These are phyloP conservation scores for Mayetiola destructor DNA, from an alignment of 2,888 invertebrate species.

Conservation along the genomic window DNA sequence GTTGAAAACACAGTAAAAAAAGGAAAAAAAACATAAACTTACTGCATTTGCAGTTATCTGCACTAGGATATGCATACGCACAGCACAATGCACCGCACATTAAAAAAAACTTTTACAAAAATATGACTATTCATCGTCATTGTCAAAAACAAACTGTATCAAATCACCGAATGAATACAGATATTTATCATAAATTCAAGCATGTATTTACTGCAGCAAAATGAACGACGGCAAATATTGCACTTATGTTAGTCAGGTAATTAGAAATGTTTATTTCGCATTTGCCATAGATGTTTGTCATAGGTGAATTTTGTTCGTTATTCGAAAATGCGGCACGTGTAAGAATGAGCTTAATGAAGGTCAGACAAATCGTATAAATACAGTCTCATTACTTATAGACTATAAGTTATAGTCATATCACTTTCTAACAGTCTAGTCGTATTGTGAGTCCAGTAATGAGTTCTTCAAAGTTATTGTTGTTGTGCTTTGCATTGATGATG, in stretches of 20 bases:
- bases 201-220: too few species aligned
- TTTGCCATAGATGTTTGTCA: slow-evolving; percentile 2
- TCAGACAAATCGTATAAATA: slow-evolving; percentile 1
- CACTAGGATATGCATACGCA: slow-evolving; percentile 11
- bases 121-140: slow-evolving; percentile 11
- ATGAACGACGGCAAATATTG: slow-evolving; percentile 8
- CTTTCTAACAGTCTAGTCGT: slow-evolving; percentile 6
- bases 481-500: background rate
- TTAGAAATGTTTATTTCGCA: slow-evolving; percentile 7
- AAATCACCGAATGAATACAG: slow-evolving; percentile 8
- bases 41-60: slow-evolving; percentile 11
- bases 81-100: slow-evolving; percentile 10
- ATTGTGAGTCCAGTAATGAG: slow-evolving; percentile 1
- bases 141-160: slow-evolving; percentile 10
- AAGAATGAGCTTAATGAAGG: slow-evolving; percentile 6
- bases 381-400: slow-evolving; percentile 6
- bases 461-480: slow-evolving; percentile 3
- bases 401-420: slow-evolving; percentile 8
- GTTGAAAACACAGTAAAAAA: slow-evolving; percentile 11
- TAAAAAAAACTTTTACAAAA: slow-evolving; percentile 11
- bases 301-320: slow-evolving; percentile 3
- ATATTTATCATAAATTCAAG: slow-evolving; percentile 8
- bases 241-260: slow-evolving; percentile 7
- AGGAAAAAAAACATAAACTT: slow-evolving; percentile 6
- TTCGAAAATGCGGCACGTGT: slow-evolving; percentile 7